Conservation (phyloP, 2,113 vertebrate genomes). For the Eulemur rufifrons region DNA sequence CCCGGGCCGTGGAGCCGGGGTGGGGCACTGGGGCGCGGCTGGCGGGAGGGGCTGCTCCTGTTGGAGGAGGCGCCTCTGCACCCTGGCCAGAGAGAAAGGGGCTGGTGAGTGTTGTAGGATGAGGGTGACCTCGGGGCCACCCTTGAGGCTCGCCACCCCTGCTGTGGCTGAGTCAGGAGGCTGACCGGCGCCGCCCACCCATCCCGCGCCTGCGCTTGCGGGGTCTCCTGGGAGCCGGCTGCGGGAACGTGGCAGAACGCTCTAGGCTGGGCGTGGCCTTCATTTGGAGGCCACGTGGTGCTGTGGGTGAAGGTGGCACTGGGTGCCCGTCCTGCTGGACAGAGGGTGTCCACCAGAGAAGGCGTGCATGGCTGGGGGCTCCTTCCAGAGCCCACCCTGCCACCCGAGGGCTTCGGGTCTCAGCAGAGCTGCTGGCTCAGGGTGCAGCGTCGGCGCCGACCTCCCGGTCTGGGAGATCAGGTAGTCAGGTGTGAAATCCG, state of each 20-base stretch:
- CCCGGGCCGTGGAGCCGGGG: too few relatives aligned
- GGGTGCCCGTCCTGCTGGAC: background rate
- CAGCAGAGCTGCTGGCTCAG: constrained; percentile 40
- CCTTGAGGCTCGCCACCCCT: fast-evolving
- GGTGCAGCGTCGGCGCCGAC: constrained; percentile 43
- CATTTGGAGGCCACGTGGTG: fast-evolving
- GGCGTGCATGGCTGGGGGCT: too few relatives aligned
- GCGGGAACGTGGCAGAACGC: constrained; percentile 1
- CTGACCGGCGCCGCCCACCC: background rate
- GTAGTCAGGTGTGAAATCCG: background rate
- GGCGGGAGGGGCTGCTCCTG: background rate
- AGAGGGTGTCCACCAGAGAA: background rate
- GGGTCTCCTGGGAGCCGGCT: background rate
- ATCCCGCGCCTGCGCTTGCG: too few relatives aligned
- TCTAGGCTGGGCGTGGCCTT: too few relatives aligned
- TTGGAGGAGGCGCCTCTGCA: fast-evolving
- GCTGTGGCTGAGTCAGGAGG: constrained; percentile 47
- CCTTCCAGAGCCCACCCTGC: background rate
- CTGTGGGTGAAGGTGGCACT: background rate
- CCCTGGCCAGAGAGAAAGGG: background rate
- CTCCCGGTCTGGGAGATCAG: constrained; percentile 61
- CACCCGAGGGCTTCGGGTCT: constrained; percentile 46
- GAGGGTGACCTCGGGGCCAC: background rate
- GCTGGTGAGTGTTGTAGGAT: background rate
- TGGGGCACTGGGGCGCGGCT: fast-evolving